These are phyloP conservation scores for Apaloderma vittatum DNA, from an alignment of 2,113 vertebrate genomes.

Conservation along the genomic window DNA sequence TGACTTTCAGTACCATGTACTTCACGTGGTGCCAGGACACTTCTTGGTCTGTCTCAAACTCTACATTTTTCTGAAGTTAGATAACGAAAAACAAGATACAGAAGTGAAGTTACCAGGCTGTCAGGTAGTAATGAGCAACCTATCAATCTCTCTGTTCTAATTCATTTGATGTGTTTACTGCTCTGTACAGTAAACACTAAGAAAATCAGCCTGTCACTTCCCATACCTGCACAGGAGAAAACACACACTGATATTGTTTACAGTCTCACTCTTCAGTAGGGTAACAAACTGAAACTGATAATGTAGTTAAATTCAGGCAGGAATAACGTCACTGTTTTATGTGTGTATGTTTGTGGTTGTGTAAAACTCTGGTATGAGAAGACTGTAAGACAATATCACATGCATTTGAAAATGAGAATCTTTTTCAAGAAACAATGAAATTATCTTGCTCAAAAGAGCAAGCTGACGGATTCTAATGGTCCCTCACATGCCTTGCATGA, in stretches of 20 bases:
- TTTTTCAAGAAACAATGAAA: slow-evolving; percentile 45
- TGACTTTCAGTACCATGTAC: not conserved
- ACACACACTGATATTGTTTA: not conserved
- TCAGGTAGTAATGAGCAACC: not conserved
- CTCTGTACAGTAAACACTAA: not conserved
- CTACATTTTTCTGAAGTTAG: not conserved
- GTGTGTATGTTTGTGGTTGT: not conserved
- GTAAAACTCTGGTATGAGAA: not conserved
- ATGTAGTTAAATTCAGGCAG: not conserved
- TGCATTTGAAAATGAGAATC: slow-evolving; percentile 5
- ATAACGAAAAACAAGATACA: not conserved
- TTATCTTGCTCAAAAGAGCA: not conserved
- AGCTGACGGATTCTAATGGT: slow-evolving; percentile 37
- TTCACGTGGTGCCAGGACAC: not conserved
- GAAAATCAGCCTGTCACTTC: not conserved
- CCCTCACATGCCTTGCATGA: not conserved
- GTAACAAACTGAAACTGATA: not conserved
- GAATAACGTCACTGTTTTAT: accelerated
- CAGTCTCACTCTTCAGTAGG: not conserved
- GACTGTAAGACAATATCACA: not conserved
- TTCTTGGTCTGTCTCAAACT: not conserved
- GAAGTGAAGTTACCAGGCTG: not conserved
- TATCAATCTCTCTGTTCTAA: not conserved
- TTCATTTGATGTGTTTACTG: not conserved
- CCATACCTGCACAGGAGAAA: not conserved